Base-by-base conservation (phyloP, 2,888 invertebrate genomes). In the Mythimna vitellina region DNA sequence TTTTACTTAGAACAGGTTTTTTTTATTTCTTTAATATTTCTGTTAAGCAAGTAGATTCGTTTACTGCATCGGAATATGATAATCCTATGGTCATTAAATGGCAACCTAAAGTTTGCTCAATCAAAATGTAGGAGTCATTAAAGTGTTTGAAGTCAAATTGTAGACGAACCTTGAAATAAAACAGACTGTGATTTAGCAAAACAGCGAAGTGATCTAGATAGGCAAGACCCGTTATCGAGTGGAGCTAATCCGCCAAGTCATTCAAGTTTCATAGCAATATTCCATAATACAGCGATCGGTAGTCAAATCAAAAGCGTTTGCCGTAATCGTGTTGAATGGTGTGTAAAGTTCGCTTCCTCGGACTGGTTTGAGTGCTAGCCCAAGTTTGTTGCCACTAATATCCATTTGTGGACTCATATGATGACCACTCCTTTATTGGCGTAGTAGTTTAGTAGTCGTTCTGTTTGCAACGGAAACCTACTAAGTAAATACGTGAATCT, bases 1-100 rank as follows among this genome's bases (percentile, higher is more conserved):
- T 88, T 89, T 87, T 88, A 88, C 85, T 86, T 77, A 57, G 68
- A 87, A 88, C 89, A 64, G 68, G 82, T 84, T 84, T 78, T 75
- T 60, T 73, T 49, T 29, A 62, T 57, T 42, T 70, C 54, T 60
- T 17, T n/a, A 35, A 65, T 69, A 62, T 69, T 67, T 76, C 78
- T 65, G 62, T 70, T 9, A 35, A 76, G 32, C 53, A 54, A 53
- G 10, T 58, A 53, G 22, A 10, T n/a, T 29, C 51, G 54, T 75
- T 78, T 70, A 72, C 63, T 57, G 49, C 42, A 65, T 51, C 70
- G 10, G 25, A 61, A 46, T 46, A 49, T 66, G 56, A 66, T 70
- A 72, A 76, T 63, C 57, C 56, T 67, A 65, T 42, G 22, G 57
- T n/a, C 22, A 49, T 69, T 65, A 60, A 61, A 63, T n/a, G 10